These are phyloP conservation scores for Myzus persicae DNA, from an alignment of 1,140 invertebrate genomes.

Conservation along the genomic window DNA sequence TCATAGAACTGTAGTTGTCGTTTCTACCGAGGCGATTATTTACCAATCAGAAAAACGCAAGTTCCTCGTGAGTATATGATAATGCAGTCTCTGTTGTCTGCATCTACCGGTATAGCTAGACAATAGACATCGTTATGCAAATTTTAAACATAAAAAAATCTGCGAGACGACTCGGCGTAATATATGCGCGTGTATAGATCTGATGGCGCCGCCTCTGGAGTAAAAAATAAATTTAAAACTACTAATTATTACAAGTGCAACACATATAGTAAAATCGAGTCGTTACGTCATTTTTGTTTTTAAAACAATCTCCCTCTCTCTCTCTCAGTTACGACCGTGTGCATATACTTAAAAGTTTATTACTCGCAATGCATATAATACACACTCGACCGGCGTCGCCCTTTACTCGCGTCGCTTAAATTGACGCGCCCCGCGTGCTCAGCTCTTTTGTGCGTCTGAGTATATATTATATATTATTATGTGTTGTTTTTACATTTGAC, in stretches of 20 bases:
- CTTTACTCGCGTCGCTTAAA: background rate
- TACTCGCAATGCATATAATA: background rate
- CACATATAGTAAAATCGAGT: constrained; percentile 10
- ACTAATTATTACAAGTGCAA: constrained; percentile 12
- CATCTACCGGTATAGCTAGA: background rate
- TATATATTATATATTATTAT: background rate
- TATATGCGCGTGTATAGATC: background rate
- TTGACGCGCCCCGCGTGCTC: background rate
- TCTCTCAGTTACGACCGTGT: background rate
- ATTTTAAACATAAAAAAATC: background rate
- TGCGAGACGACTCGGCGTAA: background rate
- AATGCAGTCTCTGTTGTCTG: background rate
- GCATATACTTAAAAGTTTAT: background rate
- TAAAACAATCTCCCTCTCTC: background rate
- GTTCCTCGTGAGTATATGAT: too few relatives aligned
- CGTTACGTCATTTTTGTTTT: background rate
- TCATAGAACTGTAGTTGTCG: background rate
- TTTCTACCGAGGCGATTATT: too few relatives aligned
- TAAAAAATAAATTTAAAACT: background rate
- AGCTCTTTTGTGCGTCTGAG: background rate
- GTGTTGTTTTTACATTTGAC: background rate
- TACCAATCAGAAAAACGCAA: too few relatives aligned
- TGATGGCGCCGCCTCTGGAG: background rate
- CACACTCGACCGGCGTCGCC: background rate
- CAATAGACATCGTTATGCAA: constrained; percentile 16